phyloP scores from a whole-genome alignment of 2,797 vertebrate genomes.

The Apodemus agrarius region DNA sequence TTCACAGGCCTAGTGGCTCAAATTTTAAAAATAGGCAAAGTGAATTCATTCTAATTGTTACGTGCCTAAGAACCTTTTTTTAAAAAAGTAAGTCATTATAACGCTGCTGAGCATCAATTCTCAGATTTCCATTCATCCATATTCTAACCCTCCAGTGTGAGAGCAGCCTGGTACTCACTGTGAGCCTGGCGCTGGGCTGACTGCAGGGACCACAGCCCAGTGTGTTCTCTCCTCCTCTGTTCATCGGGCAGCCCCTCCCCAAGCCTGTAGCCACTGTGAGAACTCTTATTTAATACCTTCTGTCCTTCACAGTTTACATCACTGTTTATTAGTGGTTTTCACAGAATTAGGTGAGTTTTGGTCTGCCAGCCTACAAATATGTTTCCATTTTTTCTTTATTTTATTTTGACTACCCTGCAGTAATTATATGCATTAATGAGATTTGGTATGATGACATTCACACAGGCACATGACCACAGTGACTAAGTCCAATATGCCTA shows the following conservation, averaged over 20 bases:
- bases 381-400: not conserved
- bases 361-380: not conserved
- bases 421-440: not conserved
- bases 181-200: not conserved
- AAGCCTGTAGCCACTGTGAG: not conserved
- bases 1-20: not conserved
- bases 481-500: not conserved
- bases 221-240: not conserved
- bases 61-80: not conserved
- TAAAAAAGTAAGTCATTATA: not conserved
- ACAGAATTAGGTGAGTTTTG: not conserved
- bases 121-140: not conserved
- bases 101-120: not conserved
- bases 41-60: not conserved
- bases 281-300: not conserved
- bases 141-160: not conserved
- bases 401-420: not conserved
- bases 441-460: not conserved
- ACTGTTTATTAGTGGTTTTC: not conserved
- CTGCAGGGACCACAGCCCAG: not conserved
- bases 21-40: conserved; percentile 29
- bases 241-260: not conserved
- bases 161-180: not conserved
- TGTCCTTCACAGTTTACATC: not conserved
- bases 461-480: not conserved